Percentiles rank a stretch among this genome's conserved stretches.
Evolutionary conservation across 1,140 invertebrate genomes (phyloP).

Genomic region (Batillaria attramentaria): DNA sequence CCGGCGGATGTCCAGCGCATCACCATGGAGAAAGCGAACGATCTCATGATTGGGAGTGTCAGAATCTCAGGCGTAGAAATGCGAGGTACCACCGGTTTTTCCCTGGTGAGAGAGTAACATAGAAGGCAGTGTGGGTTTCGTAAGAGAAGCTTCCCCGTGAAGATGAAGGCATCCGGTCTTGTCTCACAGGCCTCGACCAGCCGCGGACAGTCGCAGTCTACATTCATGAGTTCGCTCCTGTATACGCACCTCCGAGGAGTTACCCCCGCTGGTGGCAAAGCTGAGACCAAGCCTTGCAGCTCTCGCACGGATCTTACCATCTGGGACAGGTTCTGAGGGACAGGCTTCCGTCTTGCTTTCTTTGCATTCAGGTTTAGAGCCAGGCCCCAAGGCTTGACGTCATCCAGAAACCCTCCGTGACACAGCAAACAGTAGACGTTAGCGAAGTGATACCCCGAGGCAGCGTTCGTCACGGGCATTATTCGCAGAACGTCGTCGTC

Average conservation of each 20-base stretch:
- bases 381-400: not conserved
- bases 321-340: not conserved
- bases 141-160: not conserved
- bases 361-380: not conserved
- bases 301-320: not conserved
- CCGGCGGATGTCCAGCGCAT: no score
- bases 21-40: no score
- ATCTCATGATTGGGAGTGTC: no score
- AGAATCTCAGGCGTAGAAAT: no score
- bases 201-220: not conserved
- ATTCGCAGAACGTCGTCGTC: not conserved
- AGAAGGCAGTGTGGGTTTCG: not conserved
- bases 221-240: not conserved
- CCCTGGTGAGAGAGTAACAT: no score
- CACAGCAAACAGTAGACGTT: constrained; percentile 11
- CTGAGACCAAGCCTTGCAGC: not conserved
- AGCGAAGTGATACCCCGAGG: not conserved
- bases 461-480: constrained; percentile 1
- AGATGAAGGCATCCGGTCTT: not conserved
- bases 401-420: not conserved
- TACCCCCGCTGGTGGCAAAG: not conserved
- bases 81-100: no score
- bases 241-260: not conserved
- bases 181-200: not conserved
- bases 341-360: no score